Base-by-base conservation (phyloP, 2,888 invertebrate species). In the Bruchidius siliquastri region DNA sequence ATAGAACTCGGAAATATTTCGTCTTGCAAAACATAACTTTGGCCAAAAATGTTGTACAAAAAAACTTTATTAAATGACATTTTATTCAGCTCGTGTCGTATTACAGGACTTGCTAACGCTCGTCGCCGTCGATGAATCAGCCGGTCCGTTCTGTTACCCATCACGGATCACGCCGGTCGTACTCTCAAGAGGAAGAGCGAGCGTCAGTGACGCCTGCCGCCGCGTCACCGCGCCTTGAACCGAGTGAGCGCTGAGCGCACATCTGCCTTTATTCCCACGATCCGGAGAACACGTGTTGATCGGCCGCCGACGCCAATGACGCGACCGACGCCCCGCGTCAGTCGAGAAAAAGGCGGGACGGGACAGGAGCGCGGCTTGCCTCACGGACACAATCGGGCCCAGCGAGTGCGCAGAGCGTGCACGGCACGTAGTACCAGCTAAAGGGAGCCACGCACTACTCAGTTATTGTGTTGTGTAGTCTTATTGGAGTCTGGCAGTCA, bases 261-360 rank as follows among this genome's bases (percentile, higher is more conserved):
- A 85, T 84, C 85, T 85, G 85, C 85, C 82, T 83, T 84, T 84
- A 84, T 85, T 85, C 85, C 85, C 85, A 85, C 85, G 85, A 82
- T 84, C 80, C 76, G 76, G 77, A 82, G 18, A 84, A 85, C 85
- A 85, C 85, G 85, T 85, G 85, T 85, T 83, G 79, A 79, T 80
- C 77, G 75, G 79, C 18, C 49, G 49, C 49, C 49, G 18, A 49
- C 49, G 49, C 49, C 49, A 26, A 26, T 13, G 49, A 4, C 49
- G 49, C 49, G 49, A 6, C 30, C 30, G 30, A 49, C 49, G 49
- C 49, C 49, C 8, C 13, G 49, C 49, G 49, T 49, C 49, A 49
- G 49, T 49, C 49, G 13, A 49, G 49, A 49, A 49, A 49, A 49
- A 49, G 49, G 49, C 49, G 49, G 49, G 49, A 49, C 49, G 49